Evolutionary conservation across 2,113 vertebrate genomes (phyloP).

Genomic region (Lophotis ruficrista): DNA sequence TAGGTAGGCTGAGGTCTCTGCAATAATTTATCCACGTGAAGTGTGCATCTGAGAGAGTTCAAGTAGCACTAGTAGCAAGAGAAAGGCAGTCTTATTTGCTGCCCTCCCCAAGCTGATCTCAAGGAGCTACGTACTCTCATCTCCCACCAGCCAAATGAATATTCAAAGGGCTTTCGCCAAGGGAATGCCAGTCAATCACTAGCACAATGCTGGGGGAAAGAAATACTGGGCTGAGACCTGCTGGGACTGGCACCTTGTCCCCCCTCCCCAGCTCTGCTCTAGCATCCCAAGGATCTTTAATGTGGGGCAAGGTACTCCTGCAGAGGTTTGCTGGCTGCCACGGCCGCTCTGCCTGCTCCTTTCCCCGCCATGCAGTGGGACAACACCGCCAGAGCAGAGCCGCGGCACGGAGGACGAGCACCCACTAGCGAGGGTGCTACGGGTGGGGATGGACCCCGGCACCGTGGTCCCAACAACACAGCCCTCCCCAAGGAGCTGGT

Average conservation of each 20-base stretch:
- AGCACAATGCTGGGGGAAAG: background rate
- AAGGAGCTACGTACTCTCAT: background rate
- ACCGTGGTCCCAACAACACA: background rate
- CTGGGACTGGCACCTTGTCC: background rate
- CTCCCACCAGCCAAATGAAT: conserved; percentile 19
- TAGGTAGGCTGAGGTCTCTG: background rate
- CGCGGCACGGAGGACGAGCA: background rate
- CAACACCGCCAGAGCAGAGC: background rate
- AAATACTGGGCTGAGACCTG: background rate
- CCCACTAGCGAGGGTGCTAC: rapidly evolving
- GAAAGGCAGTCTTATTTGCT: conserved; percentile 14
- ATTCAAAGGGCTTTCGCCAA: conserved; percentile 51
- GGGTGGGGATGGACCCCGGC: background rate
- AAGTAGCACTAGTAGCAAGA: conserved; percentile 27
- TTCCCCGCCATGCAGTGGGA: background rate
- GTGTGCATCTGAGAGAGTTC: background rate
- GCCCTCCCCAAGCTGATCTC: conserved; percentile 40
- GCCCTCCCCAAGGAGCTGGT: background rate
- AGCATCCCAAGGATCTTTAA: background rate
- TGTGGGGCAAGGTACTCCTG: rapidly evolving
- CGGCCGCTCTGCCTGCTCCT: background rate
- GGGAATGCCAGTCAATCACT: background rate
- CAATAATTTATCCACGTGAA: background rate
- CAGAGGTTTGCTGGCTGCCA: background rate
- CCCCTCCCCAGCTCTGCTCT: background rate